Evolutionary conservation across 2,113 vertebrate genomes (phyloP).

Genomic region (Heterotis niloticus): DNA sequence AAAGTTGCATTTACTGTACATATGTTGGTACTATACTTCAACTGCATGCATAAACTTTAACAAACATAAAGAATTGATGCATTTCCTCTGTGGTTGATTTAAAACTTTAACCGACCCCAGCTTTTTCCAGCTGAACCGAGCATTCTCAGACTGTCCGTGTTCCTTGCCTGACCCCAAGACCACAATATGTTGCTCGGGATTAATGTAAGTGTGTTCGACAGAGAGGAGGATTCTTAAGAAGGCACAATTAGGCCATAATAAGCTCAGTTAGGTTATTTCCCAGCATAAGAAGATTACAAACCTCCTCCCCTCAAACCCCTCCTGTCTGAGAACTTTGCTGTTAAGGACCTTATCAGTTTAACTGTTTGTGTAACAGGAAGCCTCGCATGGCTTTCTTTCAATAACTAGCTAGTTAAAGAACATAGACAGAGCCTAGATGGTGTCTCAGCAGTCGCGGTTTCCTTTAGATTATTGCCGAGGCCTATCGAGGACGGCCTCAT

Average conservation of each 20-base stretch:
- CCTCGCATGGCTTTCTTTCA: conserved; percentile 41
- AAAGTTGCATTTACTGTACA: too few relatives aligned
- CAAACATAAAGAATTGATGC: too few relatives aligned
- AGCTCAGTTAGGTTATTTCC: conserved; percentile 56
- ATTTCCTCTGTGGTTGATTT: too few relatives aligned
- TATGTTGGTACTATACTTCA: too few relatives aligned
- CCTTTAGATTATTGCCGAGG: not conserved
- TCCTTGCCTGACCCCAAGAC: conserved; percentile 33
- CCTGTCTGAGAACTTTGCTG: conserved; percentile 35
- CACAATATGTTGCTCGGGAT: conserved; percentile 49
- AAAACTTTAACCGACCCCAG: too few relatives aligned
- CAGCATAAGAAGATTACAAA: conserved; percentile 62
- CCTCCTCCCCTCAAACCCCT: conserved; percentile 37
- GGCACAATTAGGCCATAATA: conserved; percentile 50
- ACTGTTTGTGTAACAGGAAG: conserved; percentile 40
- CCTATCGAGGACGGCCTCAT: not conserved
- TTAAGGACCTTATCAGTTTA: conserved; percentile 52
- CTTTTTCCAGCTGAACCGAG: too few relatives aligned
- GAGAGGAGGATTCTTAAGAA: conserved; percentile 39
- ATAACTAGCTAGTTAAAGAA: conserved; percentile 33
- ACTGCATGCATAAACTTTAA: too few relatives aligned
- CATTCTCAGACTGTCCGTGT: too few relatives aligned
- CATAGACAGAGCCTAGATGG: not conserved
- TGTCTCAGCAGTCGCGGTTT: not conserved
- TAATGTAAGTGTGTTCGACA: conserved; percentile 29